A percentile compares a stretch with the other conserved stretches of the same genome.
These are phyloP conservation scores for Drosophila vallismaia DNA, from an alignment of 2,888 invertebrate genomes.

Conservation along the genomic window DNA sequence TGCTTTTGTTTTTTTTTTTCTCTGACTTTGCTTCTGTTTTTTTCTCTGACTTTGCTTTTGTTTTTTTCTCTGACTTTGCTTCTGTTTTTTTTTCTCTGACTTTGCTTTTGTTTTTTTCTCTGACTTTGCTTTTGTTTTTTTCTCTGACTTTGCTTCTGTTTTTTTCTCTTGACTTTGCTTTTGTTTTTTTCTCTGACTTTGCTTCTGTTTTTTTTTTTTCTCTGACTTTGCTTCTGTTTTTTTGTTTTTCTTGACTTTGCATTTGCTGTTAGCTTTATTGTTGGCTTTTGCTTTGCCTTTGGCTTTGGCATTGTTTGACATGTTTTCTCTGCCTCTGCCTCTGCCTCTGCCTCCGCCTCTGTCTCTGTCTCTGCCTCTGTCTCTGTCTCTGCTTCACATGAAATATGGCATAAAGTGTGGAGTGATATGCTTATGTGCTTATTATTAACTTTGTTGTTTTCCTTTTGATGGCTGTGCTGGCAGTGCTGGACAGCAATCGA, in stretches of 20 bases:
- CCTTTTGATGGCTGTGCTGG: constrained; percentile 18
- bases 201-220: constrained; percentile 1
- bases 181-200: constrained; percentile 16
- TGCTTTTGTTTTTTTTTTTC: neutral
- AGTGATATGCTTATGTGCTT: constrained; percentile 30
- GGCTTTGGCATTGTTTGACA: constrained; percentile 57
- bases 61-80: constrained; percentile 18
- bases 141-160: constrained; percentile 46
- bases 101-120: no score
- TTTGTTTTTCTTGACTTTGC: constrained; percentile 16
- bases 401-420: constrained; percentile 14
- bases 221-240: constrained; percentile 46
- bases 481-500: no score
- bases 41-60: constrained; percentile 10
- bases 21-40: constrained; percentile 40
- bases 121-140: neutral
- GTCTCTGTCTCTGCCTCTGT: constrained; percentile 13
- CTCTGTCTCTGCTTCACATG: constrained; percentile 10
- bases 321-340: constrained; percentile 54
- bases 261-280: neutral
- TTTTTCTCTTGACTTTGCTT: no score
- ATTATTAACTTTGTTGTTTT: constrained; percentile 62
- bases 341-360: constrained; percentile 14
- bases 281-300: constrained; percentile 46
- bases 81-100: no score